Evolutionary conservation across 2,888 invertebrate genomes (phyloP).

Genomic region (Conops quadrifasciatus): DNA sequence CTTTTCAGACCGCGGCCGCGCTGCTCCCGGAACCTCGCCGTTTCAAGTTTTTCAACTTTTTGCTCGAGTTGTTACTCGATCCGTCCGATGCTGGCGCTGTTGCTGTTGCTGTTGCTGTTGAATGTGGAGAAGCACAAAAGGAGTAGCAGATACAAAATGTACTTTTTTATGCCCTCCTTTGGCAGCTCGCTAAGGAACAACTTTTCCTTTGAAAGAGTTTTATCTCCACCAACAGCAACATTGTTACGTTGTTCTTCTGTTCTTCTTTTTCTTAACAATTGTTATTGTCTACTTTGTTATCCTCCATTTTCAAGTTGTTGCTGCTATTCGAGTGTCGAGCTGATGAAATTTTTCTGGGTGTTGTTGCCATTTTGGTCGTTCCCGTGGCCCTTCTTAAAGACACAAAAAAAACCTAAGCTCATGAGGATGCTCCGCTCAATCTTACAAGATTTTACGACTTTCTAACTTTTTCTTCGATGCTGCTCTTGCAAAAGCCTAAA

Average conservation of each 20-base stretch:
- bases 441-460: too few species aligned
- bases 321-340: background rate
- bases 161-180: background rate
- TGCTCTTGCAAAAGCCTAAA: too few species aligned
- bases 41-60: constrained; percentile 24
- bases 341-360: background rate
- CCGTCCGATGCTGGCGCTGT: background rate
- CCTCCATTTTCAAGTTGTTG: background rate
- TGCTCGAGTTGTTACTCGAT: background rate
- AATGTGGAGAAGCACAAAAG: constrained; percentile 39
- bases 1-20: background rate
- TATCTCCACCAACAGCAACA: background rate
- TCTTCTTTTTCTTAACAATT: background rate
- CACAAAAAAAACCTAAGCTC: background rate
- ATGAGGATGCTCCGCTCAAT: too few species aligned
- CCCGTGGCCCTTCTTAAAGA: background rate
- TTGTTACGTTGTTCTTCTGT: background rate
- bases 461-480: too few species aligned
- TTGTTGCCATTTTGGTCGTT: background rate
- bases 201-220: background rate
- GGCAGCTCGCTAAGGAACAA: background rate
- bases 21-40: constrained; percentile 35
- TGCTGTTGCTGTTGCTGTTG: constrained; percentile 37
- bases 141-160: constrained; percentile 26
- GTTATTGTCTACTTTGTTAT: background rate